A percentile compares a stretch with the other conserved stretches of the same genome.
phyloP scores from a whole-genome alignment of 2,888 invertebrate species.

The Sacculina carcini region DNA sequence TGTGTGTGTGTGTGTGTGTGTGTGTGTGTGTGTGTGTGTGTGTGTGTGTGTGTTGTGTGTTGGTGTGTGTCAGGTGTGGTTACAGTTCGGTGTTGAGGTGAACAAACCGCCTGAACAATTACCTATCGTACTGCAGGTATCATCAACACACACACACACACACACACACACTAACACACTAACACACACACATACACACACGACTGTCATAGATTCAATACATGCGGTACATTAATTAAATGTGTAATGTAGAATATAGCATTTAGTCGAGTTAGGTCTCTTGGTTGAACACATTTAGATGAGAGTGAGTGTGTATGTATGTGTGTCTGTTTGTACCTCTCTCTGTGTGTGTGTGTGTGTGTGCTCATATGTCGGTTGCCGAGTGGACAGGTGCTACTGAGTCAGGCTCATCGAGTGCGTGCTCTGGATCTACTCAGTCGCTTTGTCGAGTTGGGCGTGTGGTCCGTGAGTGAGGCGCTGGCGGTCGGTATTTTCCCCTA shows the following conservation, averaged over 20 bases:
- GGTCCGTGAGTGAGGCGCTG: constrained; percentile 84
- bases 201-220: too few relatives aligned
- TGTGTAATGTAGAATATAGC: neutral
- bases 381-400: constrained; percentile 25
- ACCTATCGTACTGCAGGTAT: constrained; percentile 91
- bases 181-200: too few relatives aligned
- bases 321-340: too few relatives aligned
- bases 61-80: constrained; percentile 47
- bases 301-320: neutral
- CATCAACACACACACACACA: too few relatives aligned
- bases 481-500: constrained; percentile 98
- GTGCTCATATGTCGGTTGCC: too few relatives aligned
- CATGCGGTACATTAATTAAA: neutral
- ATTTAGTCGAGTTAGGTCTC: neutral
- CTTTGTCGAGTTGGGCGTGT: constrained; percentile 80
- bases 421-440: constrained; percentile 75
- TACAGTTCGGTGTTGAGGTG: constrained; percentile 45
- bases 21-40: too few relatives aligned
- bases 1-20: too few relatives aligned
- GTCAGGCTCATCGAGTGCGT: constrained; percentile 63
- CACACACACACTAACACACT: too few relatives aligned
- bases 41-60: too few relatives aligned
- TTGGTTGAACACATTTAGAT: constrained; percentile 8
- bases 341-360: too few relatives aligned
- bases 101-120: constrained; percentile 81